Evolutionary conservation across 2,888 invertebrate species (phyloP), one percentile per base, ranked within the genome.

Genomic region (Pollenia amentaria): DNA sequence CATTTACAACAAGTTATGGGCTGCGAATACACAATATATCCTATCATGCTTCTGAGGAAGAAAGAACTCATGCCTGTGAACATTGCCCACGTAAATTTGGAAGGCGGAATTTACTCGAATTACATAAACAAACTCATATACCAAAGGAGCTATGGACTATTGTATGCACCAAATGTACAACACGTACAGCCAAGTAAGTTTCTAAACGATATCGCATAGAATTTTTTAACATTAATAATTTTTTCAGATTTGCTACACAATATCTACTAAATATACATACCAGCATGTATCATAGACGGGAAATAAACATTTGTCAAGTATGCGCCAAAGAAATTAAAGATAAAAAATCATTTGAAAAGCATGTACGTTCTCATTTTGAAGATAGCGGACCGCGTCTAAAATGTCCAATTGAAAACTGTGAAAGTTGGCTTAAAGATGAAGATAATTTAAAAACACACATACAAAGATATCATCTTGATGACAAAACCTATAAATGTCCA

Each of bases 261-360:
- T 91, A 91, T 16, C 85, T 91, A 16, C 89, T 93, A 0, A 89
- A 89, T 42, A 90, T 91, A 10, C 93, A 93, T 64, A 90, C 91
- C 0, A 91, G 91, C n/a, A 79, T 82, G 80, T 69, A 85, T 69
- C 93, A 93, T 57, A 91, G 90, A 48, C 90, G 91, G 60, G 92
- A 92, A n/a, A 91, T 91, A 12, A 91, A 93, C 88, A 90, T 93
- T 62, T 93, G 93, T 73, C 92, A 93, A 88, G 92, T 93, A 12
- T 93, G 93, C 64, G 93, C 93, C 2, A 92, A 92, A 88, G 92
- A 92, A 2, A 93, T 93, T 84, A 91, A 92, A 0, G 93, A 92
- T 3, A 91, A 91, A n/a, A 90, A 91, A 0, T 90, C 92, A 18
- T 93, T 93, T 65, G 91, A 92, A 65, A 91, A 91, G 0, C 93